Base-by-base conservation (phyloP, 35 echinoderm and acorn worm species). In the Strongylocentrotus purpuratus region DNA sequence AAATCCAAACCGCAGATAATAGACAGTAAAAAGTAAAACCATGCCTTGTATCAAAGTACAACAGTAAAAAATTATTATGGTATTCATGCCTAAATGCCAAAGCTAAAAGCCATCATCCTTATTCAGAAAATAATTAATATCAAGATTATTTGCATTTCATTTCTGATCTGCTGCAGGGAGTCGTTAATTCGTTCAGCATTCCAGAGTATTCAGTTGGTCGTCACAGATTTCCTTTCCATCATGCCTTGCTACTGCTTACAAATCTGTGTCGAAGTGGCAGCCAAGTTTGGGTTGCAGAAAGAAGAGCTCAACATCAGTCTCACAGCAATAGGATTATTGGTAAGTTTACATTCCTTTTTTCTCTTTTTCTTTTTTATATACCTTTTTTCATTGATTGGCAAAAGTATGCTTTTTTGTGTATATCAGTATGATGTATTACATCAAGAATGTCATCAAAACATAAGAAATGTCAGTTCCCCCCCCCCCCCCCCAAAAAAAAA, bases 291-390 rank as follows among this genome's bases (percentile, higher is more conserved):
- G 22, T 95, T 99, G 31, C 98, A 99, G 93, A 97, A 97, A 32
- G 97, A 99, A 94, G 98, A 99, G 86, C 85, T 99, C 28, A 98
- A 98, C 45, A 99, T 99, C 48, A 99, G 98, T 96, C 96, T 99
- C 2, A 99, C 98, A 88, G 96, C 98, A 45, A 96, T 99, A 9
- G 98, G 98, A 31, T 90, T 99, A 28, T 47, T 99, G 94, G 98
- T 99, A 97, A 96, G 97, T n/a, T n/a, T n/a, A n/a, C n/a, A n/a
- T 50, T 50, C 13, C 48, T 50, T 50, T n/a, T 50, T 0, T 10
- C 25, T 86, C 25, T n/a, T n/a, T n/a, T n/a, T n/a, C n/a, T n/a
- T n/a, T n/a, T n/a, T n/a, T n/a, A n/a, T n/a, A n/a, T n/a, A n/a
- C n/a, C n/a, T n/a, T n/a, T n/a, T n/a, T n/a, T n/a, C n/a, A n/a